Base-by-base conservation (phyloP, 2,888 invertebrate genomes). In the Rhopalosiphum nymphaeae region DNA sequence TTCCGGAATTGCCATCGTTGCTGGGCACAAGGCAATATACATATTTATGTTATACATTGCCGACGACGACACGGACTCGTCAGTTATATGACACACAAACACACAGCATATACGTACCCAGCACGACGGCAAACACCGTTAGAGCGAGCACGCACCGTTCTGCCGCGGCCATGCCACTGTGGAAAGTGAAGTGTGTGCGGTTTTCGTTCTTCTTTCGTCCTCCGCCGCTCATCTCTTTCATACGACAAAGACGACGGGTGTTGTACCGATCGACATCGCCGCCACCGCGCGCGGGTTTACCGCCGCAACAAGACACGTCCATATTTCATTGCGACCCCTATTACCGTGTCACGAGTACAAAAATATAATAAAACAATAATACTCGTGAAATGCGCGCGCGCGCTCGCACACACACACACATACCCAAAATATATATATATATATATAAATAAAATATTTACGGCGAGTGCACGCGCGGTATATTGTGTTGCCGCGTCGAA, bases 301-400 rank as follows among this genome's bases (percentile, higher is more conserved):
- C 21, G 78, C 78, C 78, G 0, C 36, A 67, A 9, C 36, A 7
- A 36, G 11, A 42, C 42, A 26, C 42, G 56, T 89, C 11, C 56
- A 89, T 89, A 89, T 89, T 89, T 89, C 56, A 46, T 90, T 90
- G 86, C 46, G 16, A 11, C 46, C 44, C 86, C 16, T 16, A 86
- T 78, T 36, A 36, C 78, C 86, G 46, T 46, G 86, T 86, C 86
- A 29, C 86, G 21, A 36, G 21, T 36, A 78, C 36, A 36, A 36
- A 36, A n/a, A 67, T 78, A 36, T 78, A 78, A 78, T 67, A 78
- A 78, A 86, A 86, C 46, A 44, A 86, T 46, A 86, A 86, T 21
- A 78, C 78, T 78, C 78, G 36, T 36, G 78, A 36, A 36, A 78
- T 21, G 78, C n/a, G n/a, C 4, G 0, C 67, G n/a, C 13, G 1